Evolutionary conservation across 2,888 invertebrate species (phyloP).

Genomic region (Tipula confusa): DNA sequence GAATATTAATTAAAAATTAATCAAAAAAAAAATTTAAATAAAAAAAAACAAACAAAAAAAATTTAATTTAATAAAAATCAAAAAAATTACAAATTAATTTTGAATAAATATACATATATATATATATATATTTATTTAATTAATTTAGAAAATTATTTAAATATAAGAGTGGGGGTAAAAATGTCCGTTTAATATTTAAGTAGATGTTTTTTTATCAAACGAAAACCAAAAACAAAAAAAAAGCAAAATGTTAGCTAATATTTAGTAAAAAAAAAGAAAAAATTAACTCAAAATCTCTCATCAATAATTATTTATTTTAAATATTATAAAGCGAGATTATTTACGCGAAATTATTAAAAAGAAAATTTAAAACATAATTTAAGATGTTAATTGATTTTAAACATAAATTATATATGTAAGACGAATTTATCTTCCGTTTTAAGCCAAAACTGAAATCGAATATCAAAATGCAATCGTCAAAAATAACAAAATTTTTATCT

Average conservation of each 20-base stretch:
- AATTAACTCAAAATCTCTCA: conserved; percentile 7
- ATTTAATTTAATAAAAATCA: background rate
- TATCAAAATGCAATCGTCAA: too few species aligned
- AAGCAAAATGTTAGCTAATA: conserved; percentile 25
- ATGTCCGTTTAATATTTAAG: conserved; percentile 20
- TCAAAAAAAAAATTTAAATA: background rate
- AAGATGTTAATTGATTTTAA: background rate
- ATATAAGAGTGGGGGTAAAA: background rate
- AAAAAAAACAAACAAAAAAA: background rate
- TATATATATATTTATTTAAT: background rate
- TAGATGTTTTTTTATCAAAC: conserved; percentile 25
- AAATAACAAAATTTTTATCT: too few species aligned
- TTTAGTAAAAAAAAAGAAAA: background rate
- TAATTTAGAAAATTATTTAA: conserved; percentile 9
- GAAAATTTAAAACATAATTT: too few species aligned
- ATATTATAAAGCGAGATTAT: background rate
- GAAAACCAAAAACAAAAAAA: conserved; percentile 21
- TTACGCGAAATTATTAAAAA: background rate
- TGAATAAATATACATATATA: too few species aligned
- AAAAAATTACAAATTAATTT: conserved; percentile 14
- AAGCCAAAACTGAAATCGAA: too few species aligned
- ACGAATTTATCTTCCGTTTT: too few species aligned
- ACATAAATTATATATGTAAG: background rate
- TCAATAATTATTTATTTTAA: background rate
- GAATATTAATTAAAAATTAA: conserved; percentile 25